Evolutionary conservation across 2,888 invertebrate genomes (phyloP), one percentile per base, ranked within the genome.

Genomic region (Erpobdella octoculata): DNA sequence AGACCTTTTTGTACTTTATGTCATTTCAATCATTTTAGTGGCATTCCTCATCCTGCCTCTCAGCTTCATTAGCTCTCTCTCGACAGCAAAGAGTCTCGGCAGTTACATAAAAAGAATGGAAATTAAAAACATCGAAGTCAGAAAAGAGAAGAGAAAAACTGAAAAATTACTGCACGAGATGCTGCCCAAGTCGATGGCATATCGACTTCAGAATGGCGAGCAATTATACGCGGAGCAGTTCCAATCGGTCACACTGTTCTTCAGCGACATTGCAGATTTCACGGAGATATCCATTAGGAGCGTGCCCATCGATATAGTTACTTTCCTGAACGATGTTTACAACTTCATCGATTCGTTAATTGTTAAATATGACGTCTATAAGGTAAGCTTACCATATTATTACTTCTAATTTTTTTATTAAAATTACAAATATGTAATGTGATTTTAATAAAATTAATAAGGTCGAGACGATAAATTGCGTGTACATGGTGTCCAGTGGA

Each of bases 401-500:
- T 41, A 41, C 18, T 41, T 18, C 18, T 41, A 41, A 18, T 12
- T 41, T 12, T 12, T 41, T 12, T 18, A n/a, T n/a, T n/a, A 15
- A 41, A 41, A 41, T 41, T 62, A n/a, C 1, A 28, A 35, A 28
- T 12, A 33, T 62, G 28, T 12, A 8, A 28, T 25, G n/a, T 62
- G 33, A 35, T 9, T 28, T 9, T 12, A n/a, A 62, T 41, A 15
- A 15, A n/a, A 15, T 41, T 41, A 12, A n/a, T 33, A 15, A 74
- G 74, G 73, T 74, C 59, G 73, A 74, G 62, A 74, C 74, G 38
- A 74, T 74, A 31, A 59, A 71, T 21, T 70, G 66, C 31, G 74
- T 72, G 36, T 73, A 74, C 73, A 74, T 74, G 74, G 70, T 74
- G 12, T 59, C 66, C 38, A 74, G 74, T 71, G 74, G 74, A n/a